Evolutionary conservation across 1,140 invertebrate genomes (phyloP), one percentile per base, ranked within the genome.

Genomic region (Drosophila lacertosa): DNA sequence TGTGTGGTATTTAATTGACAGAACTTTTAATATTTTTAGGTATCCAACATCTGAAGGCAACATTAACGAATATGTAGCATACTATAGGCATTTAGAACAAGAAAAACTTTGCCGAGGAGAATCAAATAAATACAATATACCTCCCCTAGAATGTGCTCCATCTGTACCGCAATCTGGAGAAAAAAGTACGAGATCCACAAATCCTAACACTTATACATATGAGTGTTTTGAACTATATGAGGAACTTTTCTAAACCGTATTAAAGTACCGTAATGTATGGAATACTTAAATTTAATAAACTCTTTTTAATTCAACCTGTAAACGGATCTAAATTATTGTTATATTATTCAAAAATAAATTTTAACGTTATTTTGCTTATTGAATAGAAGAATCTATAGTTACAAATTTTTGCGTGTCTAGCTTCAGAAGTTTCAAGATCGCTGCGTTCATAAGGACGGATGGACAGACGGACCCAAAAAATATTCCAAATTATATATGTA

Each of bases 131-230:
- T 81, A 77, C 18, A 81, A 69, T 13, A 10, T n/a, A 10, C 81
- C 81, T 2, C 80, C 80, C 3, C 22, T 64, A 20, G 81, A 86
- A 32, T 62, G 74, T 11, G 81, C 81, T 0, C 81, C 81, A 1
- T 70, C 82, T 0, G 62, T 59, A 4, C 81, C 81, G 5, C 77
- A 51, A 2, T 66, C 51, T 6, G 26, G 15, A 4, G n/a, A 2
- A 9, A 48, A 24, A 29, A 40, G 3, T 29, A 7, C 1, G 15
- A 44, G 6, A 6, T 48, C 35, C 35, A 2, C 10, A 42, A 26
- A 24, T 32, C 37, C 45, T 3, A 32, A 47, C 26, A 9, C 5
- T 26, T 48, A 48, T 42, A 24, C 18, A 3, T 72, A 72, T n/a
- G 64, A 67, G 33, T 22, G 18, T 10, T 47, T 72, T 29, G 64